These are phyloP conservation scores for Spinus olivaceus DNA, from an alignment of 2,797 vertebrate genomes.

Conservation along the genomic window DNA sequence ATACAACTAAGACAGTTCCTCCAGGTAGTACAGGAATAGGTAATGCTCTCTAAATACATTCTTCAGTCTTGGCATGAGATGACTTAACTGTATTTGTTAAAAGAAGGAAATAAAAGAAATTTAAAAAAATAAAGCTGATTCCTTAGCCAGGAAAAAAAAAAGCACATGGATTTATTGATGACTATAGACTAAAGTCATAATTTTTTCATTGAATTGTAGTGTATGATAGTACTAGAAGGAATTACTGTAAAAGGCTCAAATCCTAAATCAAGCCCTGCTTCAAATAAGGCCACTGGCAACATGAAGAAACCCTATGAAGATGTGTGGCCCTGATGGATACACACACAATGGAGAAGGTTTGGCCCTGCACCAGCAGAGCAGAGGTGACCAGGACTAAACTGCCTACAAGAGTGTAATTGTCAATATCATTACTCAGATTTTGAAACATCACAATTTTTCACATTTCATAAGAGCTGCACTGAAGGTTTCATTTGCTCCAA, in stretches of 20 bases:
- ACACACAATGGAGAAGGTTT: not conserved
- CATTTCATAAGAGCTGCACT: too few relatives aligned
- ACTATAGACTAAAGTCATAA: slow-evolving; percentile 51
- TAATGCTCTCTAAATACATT: slow-evolving; percentile 43
- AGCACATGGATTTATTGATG: slow-evolving; percentile 48
- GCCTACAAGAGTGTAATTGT: not conserved
- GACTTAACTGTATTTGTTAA: slow-evolving; percentile 39
- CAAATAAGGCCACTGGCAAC: slow-evolving; percentile 66
- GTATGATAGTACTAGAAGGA: slow-evolving; percentile 52
- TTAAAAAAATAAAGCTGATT: not conserved
- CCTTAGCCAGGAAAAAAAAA: not conserved
- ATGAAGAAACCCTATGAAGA: slow-evolving; percentile 53
- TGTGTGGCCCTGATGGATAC: slow-evolving; percentile 44
- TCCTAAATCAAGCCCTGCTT: slow-evolving; percentile 69
- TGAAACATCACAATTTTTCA: too few relatives aligned
- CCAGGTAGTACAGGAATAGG: slow-evolving; percentile 24
- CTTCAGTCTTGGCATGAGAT: not conserved
- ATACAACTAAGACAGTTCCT: slow-evolving; percentile 2
- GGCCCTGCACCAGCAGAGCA: not conserved
- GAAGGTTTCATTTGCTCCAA: too few relatives aligned
- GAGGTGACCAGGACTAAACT: not conserved
- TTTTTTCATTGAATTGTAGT: slow-evolving; percentile 61
- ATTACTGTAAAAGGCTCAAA: slow-evolving; percentile 65
- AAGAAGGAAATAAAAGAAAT: not conserved
- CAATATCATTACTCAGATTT: not conserved